phyloP scores from a whole-genome alignment of 2,797 vertebrate genomes.

The Cephalopachus bancanus region DNA sequence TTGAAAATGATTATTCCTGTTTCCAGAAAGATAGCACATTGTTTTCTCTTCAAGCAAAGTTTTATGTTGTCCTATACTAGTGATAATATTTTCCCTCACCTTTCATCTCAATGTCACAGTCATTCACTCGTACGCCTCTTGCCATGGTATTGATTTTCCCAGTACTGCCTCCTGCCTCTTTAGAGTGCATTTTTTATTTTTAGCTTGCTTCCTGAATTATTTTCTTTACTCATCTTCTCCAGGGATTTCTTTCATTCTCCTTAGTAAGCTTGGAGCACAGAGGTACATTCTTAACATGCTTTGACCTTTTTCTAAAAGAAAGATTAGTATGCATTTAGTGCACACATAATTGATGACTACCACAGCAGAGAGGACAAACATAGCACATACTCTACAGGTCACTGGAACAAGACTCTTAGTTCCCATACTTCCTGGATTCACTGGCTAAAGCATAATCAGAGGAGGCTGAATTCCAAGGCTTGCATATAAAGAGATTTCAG shows the following conservation, averaged over 20 bases:
- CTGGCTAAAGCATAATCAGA: not conserved
- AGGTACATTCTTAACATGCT: constrained; percentile 39
- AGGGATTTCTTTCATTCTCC: constrained; percentile 35
- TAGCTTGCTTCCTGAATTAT: constrained; percentile 52
- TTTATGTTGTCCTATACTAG: not conserved
- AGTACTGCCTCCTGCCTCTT: not conserved
- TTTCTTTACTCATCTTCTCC: constrained; percentile 48
- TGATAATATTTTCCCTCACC: not conserved
- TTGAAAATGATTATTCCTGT: not conserved
- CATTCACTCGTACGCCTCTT: not conserved
- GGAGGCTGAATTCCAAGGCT: not conserved
- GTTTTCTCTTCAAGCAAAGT: not conserved
- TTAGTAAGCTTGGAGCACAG: constrained; percentile 48
- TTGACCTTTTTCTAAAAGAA: constrained; percentile 51
- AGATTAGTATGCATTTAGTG: constrained; percentile 13
- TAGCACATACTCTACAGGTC: constrained; percentile 15
- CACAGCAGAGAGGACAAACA: constrained; percentile 38
- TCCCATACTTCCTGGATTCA: not conserved
- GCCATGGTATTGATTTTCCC: constrained; percentile 50
- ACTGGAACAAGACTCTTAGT: not conserved
- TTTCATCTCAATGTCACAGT: constrained; percentile 43
- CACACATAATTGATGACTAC: constrained; percentile 35
- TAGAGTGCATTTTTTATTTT: constrained; percentile 62
- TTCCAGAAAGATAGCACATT: not conserved
- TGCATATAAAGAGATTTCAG: constrained; percentile 22